Base-by-base conservation (phyloP, 2,113 vertebrate genomes). In the Lipotes vexillifer region DNA sequence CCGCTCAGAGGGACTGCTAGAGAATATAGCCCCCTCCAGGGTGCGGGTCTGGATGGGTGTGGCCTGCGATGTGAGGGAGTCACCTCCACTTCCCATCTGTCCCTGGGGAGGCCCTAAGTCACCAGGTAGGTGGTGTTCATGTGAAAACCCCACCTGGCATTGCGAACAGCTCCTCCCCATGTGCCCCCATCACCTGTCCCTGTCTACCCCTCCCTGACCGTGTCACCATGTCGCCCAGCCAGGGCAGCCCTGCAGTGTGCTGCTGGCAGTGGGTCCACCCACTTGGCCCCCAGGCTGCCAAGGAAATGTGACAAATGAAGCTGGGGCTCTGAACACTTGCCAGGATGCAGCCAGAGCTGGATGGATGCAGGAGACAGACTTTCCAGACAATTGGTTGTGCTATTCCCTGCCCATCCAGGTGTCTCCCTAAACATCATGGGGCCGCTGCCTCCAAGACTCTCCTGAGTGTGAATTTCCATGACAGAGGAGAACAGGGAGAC, bases 301-400 rank as follows among this genome's bases (percentile, higher is more conserved):
- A 88, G 90, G 94, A 80, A 97, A 88, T 77, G 90, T 52, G 65
- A 75, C 83, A 17, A 9, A 83, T 2, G 18, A 72, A 52, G 94
- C 95, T 41, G n/a, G 92, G 61, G 33, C 55, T 75, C 84, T 94
- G 95, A 94, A 46, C 36, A 15, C 12, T 90, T 1, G 25, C 83
- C 87, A 95, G 83, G 69, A 49, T 0, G 0, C 57, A 75, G 95
- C 84, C 84, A n/a, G 91, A 44, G 78, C 68, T 77, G 91, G 93
- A 85, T 77, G 91, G 93, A 85, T 6, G 33, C 89, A 1, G 2
- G 89, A 89, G 91, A 88, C 82, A 38, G 81, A 88, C 31, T 98
- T 97, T 97, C 96, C 93, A 95, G 96, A 96, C 55, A 8, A 21
- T 41, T 55, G 90, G 82, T 72, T 2, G 1, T 5, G 3, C 75